Conservation (phyloP, 2,797 vertebrate species). For the Gallirallus australis region DNA sequence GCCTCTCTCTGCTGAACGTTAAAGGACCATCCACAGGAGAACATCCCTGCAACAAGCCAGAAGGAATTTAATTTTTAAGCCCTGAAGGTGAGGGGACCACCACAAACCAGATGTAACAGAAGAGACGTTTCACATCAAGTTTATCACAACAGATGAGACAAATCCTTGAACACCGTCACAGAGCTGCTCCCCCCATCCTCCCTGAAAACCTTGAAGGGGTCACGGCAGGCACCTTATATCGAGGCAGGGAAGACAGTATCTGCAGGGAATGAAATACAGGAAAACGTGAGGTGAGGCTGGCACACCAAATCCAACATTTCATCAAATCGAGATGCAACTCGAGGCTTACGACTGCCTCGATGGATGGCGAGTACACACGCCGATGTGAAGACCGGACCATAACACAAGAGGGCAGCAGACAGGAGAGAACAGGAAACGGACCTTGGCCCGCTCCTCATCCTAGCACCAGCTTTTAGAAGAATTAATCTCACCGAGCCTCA, state of each 20-base stretch:
- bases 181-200: neutral
- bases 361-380: neutral
- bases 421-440: neutral
- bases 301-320: neutral
- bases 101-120: fast-evolving
- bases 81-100: neutral
- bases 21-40: neutral
- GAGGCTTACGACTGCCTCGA: neutral
- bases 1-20: neutral
- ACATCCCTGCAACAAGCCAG: neutral
- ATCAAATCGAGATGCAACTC: neutral
- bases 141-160: neutral
- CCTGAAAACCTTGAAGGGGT: neutral
- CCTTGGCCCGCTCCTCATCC: neutral
- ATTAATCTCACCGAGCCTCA: neutral
- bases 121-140: neutral
- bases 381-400: neutral
- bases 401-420: slow-evolving; percentile 63
- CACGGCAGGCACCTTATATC: neutral
- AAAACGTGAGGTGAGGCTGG: fast-evolving
- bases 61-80: neutral
- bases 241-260: neutral
- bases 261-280: neutral
- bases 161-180: neutral
- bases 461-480: neutral